Evolutionary conservation across 30 jellyfish, hydroid and myxozoan species (phyloP).

Genomic region (Calvadosia cruxmelitensis): DNA sequence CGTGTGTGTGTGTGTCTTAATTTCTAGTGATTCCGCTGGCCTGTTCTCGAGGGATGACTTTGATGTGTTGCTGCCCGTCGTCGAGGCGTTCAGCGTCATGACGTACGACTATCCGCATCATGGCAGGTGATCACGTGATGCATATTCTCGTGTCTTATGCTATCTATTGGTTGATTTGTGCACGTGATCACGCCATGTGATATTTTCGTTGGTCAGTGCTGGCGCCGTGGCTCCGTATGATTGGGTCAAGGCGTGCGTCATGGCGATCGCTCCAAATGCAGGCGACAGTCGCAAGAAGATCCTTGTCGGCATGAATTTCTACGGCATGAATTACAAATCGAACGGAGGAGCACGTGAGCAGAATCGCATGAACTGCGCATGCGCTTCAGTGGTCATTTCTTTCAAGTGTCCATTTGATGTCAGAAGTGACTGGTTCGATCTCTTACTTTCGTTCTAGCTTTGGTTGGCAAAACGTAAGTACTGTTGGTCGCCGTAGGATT

Average conservation of each 20-base stretch:
- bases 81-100: constrained; percentile 91
- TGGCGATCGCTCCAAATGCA: constrained; percentile 45
- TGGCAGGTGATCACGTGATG: constrained; percentile 84
- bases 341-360: constrained; percentile 75
- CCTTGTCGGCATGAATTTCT: constrained; percentile 79
- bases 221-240: constrained; percentile 90
- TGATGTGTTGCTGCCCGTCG: constrained; percentile 85
- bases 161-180: too few species aligned
- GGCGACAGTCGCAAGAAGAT: constrained; percentile 58
- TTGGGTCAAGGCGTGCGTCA: constrained; percentile 74
- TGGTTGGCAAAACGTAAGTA: constrained; percentile 75
- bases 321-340: constrained; percentile 58
- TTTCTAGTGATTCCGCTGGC: constrained; percentile 69
- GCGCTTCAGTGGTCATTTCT: not conserved
- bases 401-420: not conserved
- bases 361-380: not conserved
- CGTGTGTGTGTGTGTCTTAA: not conserved
- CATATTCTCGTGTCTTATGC: too few species aligned
- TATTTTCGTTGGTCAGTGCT: constrained; percentile 35
- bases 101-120: constrained; percentile 94
- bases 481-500: not conserved
- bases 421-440: not conserved
- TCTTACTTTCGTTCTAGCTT: constrained; percentile 23
- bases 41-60: constrained; percentile 79
- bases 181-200: not conserved